Percentiles rank a stretch among this genome's conserved stretches.
Conservation (phyloP, 2,888 invertebrate species). For the Heterodera filipjevi region DNA sequence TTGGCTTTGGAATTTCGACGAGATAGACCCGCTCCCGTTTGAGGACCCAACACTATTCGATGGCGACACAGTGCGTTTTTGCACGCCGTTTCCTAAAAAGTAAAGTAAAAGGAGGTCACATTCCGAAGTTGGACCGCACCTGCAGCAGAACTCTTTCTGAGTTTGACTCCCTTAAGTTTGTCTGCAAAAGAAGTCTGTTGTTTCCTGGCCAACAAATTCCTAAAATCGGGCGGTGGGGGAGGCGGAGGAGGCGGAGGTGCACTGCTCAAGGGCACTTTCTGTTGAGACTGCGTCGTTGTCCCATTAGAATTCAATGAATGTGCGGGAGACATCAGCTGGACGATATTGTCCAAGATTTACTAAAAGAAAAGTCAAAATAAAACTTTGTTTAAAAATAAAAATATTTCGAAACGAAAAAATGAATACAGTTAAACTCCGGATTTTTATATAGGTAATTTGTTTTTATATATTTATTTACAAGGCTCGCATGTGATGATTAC, state of each 20-base stretch:
- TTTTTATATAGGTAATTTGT: too few relatives aligned
- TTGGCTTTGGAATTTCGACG: constrained; percentile 8
- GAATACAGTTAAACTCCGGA: too few relatives aligned
- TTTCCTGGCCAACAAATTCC: neutral
- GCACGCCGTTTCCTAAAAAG: neutral
- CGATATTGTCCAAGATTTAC: too few relatives aligned
- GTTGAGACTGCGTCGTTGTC: neutral
- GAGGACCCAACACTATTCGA: neutral
- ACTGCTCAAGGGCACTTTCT: neutral
- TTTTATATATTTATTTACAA: too few relatives aligned
- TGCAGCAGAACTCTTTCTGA: neutral
- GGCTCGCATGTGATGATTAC: too few relatives aligned
- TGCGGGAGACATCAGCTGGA: too few relatives aligned
- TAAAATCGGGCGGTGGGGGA: constrained; percentile 21
- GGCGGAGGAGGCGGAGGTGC: constrained; percentile 20
- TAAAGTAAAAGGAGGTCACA: neutral
- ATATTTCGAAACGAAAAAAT: too few relatives aligned
- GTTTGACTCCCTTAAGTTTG: neutral
- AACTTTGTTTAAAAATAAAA: too few relatives aligned
- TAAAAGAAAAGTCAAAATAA: too few relatives aligned
- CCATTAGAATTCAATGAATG: neutral
- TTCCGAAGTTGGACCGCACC: neutral
- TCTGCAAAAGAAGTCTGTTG: neutral
- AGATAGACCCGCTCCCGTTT: neutral
- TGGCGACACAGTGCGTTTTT: neutral